phyloP scores from a whole-genome alignment of 2,888 invertebrate genomes.

The Xestoiulus laeticollis region DNA sequence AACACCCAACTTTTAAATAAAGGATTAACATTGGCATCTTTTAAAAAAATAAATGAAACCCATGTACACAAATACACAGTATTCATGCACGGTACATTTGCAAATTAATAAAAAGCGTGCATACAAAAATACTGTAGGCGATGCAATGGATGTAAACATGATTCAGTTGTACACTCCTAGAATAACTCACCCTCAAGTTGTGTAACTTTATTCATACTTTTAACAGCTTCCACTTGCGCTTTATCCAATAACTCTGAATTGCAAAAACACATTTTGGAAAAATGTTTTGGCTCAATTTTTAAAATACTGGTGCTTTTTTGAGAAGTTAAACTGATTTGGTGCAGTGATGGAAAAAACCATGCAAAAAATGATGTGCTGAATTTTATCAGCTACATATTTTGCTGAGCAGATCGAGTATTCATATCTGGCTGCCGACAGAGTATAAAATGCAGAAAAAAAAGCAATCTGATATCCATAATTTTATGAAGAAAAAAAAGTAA shows the following conservation, averaged over 20 bases:
- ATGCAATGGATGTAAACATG: conserved; percentile 6
- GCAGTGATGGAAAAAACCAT: neutral
- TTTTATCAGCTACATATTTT: neutral
- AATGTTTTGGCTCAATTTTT: conserved; percentile 1
- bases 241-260: conserved; percentile 61
- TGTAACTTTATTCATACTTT: conserved; percentile 63
- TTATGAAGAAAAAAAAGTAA: conserved; percentile 34
- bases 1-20: neutral
- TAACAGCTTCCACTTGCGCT: conserved; percentile 61
- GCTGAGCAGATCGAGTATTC: neutral
- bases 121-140: neutral
- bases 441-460: neutral
- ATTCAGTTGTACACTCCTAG: neutral
- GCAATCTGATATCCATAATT: neutral
- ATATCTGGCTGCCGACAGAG: neutral
- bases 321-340: neutral
- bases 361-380: neutral
- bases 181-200: conserved; percentile 55
- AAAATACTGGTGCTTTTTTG: neutral
- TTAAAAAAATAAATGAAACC: too few relatives aligned
- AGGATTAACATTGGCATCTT: neutral
- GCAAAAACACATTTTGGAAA: conserved; percentile 46
- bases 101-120: neutral
- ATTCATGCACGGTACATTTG: conserved; percentile 62
- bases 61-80: neutral